Evolutionary conservation across 2,888 invertebrate species (phyloP), one percentile per base, ranked within the genome.

Genomic region (Coelopa pilipes): DNA sequence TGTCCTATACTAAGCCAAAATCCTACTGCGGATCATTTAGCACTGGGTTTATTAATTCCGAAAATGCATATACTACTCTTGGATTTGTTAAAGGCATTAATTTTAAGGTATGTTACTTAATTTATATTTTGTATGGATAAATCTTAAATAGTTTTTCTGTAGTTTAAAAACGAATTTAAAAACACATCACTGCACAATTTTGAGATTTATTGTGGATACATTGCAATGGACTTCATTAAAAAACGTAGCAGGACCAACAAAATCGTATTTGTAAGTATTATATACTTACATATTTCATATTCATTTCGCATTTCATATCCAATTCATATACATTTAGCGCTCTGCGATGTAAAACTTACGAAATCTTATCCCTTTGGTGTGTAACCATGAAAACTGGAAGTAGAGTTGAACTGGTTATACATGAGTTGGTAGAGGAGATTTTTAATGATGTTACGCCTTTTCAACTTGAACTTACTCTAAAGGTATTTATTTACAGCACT

Each of bases 201-300:
- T 83, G 47, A 79, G 81, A 34, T 75, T 83, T 45, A 53, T 82
- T 0, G 69, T 79, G 1, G 83, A 85, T 66, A 78, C 80, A 0
- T 71, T 86, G 12, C 83, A 83, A 66, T 84, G 83, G 83, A 84
- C 84, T 17, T 80, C 80, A 17, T 73, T 78, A 9, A 82, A 79
- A 60, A 79, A 82, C 71, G 71, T 79, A 0, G 34, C 60, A 19
- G 80, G 81, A 1, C 76, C 77, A 55, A 77, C 80, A 15, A 83
- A 82, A 72, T 80, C 82, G 0, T 82, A 80, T 45, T 75, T 75
- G 84, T 83, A 79, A 78, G 79, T 79, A 55, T 34, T 13, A 53
- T 19, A 19, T 11, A 21, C 73, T 24, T 49, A 7, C 3, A 53
- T 53, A 7, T 53, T 53, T 53, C 3, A 53, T 15, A 7, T 13